Base-by-base conservation (phyloP, 2,888 invertebrate genomes). In the Stegophylla sp. region DNA sequence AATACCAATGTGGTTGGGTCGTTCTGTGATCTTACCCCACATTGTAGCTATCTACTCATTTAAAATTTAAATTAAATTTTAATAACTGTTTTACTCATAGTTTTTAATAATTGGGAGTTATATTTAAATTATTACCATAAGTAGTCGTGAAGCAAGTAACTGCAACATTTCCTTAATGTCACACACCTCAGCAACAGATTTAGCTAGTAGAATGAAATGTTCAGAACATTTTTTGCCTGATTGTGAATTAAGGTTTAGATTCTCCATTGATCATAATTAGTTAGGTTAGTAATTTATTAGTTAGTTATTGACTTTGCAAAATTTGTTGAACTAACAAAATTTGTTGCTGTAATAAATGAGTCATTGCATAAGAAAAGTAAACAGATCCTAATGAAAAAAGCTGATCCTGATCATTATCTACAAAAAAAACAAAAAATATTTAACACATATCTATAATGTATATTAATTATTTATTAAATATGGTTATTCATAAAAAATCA, bases 231-330 rank as follows among this genome's bases (percentile, higher is more conserved):
- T 34, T 64, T 64, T 64, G 13, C 20, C 41, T 43, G 20, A 43
- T 64, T 20, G n/a, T 43, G n/a, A 13, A 43, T 64, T 20, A 20
- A 13, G 23, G 43, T 34, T 20, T 64, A 43, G 64, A 43, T 43
- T 64, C 64, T 43, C 64, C 64, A 64, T 64, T 43, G 43, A 41
- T 64, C 41, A 64, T 43, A 43, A 64, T 64, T 43, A 43, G 43
- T 64, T 43, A 43, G 41, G n/a, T 64, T n/a, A 23, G 13, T 43
- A 43, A 43, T 64, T 64, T 64, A 64, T 64, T 43, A 1, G 43
- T 64, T 43, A 43, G 1, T n/a, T 64, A 13, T 64, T 64, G 43
- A 23, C 23, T 43, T 64, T 4, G 0, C 34, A 41, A 1, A 63
- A 63, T 28, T 63, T 63, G n/a, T 63, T 63, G 17, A 34, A 63